A percentile compares a stretch with the other conserved stretches of the same genome.
These are phyloP conservation scores for Globia sparganii DNA, from an alignment of 2,888 invertebrate species.

Conservation along the genomic window DNA sequence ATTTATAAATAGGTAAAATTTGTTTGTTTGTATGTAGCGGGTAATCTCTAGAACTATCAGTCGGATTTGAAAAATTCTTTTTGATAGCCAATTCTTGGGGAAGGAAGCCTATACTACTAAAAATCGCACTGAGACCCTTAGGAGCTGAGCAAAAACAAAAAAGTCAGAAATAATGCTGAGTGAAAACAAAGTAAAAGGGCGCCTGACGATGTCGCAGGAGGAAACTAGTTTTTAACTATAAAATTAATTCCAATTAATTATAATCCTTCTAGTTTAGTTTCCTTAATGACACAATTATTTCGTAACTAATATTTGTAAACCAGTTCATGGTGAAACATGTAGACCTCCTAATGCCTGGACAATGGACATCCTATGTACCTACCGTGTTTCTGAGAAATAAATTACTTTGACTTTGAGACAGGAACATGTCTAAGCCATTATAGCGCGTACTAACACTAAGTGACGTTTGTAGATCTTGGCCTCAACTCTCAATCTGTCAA, in stretches of 20 bases:
- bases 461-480: background rate
- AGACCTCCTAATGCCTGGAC: background rate
- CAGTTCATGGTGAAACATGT: background rate
- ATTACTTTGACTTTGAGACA: background rate
- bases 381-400: background rate
- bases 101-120: too few species aligned
- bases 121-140: too few species aligned
- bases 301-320: background rate
- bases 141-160: too few species aligned
- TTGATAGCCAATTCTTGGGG: too few species aligned
- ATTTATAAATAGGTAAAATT: too few species aligned
- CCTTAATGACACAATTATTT: background rate
- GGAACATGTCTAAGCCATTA: background rate
- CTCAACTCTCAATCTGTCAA: constrained; percentile 2
- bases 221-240: background rate
- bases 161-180: too few species aligned
- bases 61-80: too few species aligned
- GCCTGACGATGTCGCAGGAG: too few species aligned
- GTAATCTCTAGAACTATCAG: too few species aligned
- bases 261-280: background rate
- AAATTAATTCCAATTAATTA: background rate
- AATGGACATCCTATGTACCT: background rate
- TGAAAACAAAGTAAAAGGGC: too few species aligned
- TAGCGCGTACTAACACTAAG: background rate
- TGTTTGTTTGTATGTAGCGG: too few species aligned